These are phyloP conservation scores for Anisognathus igniventris DNA, from an alignment of 2,797 vertebrate species.

Conservation along the genomic window DNA sequence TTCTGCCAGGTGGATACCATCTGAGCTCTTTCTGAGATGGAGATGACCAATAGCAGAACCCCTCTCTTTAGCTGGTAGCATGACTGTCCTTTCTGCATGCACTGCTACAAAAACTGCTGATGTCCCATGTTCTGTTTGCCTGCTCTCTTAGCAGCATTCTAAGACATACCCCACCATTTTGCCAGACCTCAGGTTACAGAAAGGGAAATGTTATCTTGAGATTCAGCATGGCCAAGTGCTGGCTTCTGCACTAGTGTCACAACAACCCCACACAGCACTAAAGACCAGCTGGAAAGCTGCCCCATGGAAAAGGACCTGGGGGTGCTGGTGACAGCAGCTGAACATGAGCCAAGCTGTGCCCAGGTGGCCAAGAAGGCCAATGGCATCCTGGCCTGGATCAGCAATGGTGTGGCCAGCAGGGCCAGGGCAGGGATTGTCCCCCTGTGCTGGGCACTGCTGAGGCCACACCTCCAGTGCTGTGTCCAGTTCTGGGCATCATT, in stretches of 20 bases:
- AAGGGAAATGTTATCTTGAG: neutral
- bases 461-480: fast-evolving
- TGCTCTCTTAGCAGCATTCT: neutral
- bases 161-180: neutral
- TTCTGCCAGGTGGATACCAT: neutral
- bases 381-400: neutral
- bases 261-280: neutral
- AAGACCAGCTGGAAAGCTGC: neutral
- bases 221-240: neutral
- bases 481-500: neutral
- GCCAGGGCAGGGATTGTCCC: neutral
- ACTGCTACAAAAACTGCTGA: neutral
- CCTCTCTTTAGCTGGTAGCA: neutral
- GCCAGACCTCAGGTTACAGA: neutral
- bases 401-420: neutral
- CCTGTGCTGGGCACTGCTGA: neutral
- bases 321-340: neutral
- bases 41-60: neutral
- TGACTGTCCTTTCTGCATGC: too few species aligned
- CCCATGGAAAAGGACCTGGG: neutral
- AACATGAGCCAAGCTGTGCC: neutral
- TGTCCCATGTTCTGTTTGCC: neutral
- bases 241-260: neutral
- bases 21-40: neutral
- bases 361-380: neutral